phyloP scores from a whole-genome alignment of 2,888 invertebrate species.

The Melanostoma scalare region DNA sequence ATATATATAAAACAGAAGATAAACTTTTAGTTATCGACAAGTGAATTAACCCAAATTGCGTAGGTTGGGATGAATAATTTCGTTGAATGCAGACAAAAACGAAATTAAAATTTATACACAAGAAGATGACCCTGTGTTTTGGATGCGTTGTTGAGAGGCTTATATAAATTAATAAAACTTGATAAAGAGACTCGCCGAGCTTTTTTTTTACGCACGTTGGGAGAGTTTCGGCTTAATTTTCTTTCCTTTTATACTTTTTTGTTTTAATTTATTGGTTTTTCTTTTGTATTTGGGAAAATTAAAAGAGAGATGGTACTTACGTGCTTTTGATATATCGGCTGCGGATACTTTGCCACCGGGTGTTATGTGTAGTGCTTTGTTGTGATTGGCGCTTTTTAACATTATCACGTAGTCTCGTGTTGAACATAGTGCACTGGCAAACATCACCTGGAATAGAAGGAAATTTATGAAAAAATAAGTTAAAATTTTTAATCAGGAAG shows the following conservation, averaged over 20 bases:
- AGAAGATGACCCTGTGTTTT: constrained; percentile 32
- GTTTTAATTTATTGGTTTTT: background rate
- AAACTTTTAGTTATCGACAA: constrained; percentile 62
- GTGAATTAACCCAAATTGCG: constrained; percentile 64
- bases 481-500: background rate
- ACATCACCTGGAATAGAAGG: constrained; percentile 78
- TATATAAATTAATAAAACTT: constrained; percentile 14
- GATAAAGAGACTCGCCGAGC: constrained; percentile 14
- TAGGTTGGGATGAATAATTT: constrained; percentile 67
- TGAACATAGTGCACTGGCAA: constrained; percentile 80
- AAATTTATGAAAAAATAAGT: constrained; percentile 3
- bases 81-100: constrained; percentile 18
- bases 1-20: constrained; percentile 32
- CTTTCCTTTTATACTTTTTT: background rate
- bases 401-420: constrained; percentile 80
- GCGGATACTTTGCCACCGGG: constrained; percentile 79
- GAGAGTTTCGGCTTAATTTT: background rate
- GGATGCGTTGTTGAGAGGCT: constrained; percentile 19
- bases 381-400: constrained; percentile 77
- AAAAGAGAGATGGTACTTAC: constrained; percentile 76
- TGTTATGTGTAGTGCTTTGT: constrained; percentile 80
- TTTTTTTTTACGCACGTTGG: background rate
- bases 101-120: constrained; percentile 2
- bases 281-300: background rate
- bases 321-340: constrained; percentile 79